phyloP scores from a whole-genome alignment of 2,797 vertebrate genomes.

The Labeo calbasu region DNA sequence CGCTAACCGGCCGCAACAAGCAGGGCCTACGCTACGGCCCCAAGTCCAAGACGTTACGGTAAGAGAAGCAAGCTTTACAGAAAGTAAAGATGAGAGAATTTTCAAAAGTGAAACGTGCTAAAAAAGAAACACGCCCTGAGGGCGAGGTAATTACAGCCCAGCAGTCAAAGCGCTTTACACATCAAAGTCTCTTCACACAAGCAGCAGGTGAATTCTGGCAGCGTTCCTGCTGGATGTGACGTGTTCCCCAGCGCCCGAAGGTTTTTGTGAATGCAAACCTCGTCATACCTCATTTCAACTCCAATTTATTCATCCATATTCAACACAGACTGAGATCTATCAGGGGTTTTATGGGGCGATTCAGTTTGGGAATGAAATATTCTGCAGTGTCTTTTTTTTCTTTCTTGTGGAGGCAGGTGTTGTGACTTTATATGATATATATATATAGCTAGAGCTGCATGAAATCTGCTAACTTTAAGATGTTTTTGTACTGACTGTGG shows the following conservation, averaged over 20 bases:
- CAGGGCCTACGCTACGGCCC: slow-evolving; percentile 84
- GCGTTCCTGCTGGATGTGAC: slow-evolving; percentile 13
- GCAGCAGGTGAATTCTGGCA: slow-evolving; percentile 38
- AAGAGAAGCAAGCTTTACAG: slow-evolving; percentile 57
- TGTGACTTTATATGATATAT: neutral
- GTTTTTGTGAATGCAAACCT: slow-evolving; percentile 18
- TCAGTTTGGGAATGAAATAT: neutral
- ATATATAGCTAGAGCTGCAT: neutral
- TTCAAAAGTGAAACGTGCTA: neutral
- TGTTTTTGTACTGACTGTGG: neutral
- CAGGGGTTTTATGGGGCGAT: neutral
- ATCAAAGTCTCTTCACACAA: slow-evolving; percentile 37
- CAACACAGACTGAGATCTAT: neutral
- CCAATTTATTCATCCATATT: neutral
- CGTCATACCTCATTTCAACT: neutral
- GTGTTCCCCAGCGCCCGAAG: neutral
- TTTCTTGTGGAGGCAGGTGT: neutral
- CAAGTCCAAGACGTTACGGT: slow-evolving; percentile 97
- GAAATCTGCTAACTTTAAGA: neutral
- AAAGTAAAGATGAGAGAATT: neutral
- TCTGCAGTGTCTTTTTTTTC: neutral
- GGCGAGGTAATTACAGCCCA: slow-evolving; percentile 37
- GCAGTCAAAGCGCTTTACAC: slow-evolving; percentile 36
- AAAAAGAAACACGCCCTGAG: neutral
- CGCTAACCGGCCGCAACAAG: slow-evolving; percentile 90